These are phyloP conservation scores for Porites evermanni DNA, from an alignment of 92 coral and sea anemone genomes.

Conservation along the genomic window DNA sequence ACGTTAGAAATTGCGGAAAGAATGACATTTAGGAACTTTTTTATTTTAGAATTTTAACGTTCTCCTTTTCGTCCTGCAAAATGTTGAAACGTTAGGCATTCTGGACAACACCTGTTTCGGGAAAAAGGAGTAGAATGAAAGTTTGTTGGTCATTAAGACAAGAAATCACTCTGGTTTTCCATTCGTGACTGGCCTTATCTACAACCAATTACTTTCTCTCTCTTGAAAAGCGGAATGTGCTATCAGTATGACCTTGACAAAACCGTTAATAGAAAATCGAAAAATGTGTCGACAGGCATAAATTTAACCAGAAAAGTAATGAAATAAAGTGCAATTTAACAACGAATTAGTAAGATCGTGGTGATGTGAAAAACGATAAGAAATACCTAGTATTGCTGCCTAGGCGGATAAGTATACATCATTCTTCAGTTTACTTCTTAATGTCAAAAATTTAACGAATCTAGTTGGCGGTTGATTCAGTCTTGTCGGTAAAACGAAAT, in stretches of 20 bases:
- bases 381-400: background rate
- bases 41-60: background rate
- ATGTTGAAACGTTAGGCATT: background rate
- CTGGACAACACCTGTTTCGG: constrained; percentile 4
- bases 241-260: background rate
- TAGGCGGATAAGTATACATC: background rate
- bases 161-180: background rate
- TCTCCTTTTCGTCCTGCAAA: background rate
- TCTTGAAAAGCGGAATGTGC: background rate
- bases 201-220: background rate
- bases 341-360: background rate
- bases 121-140: background rate
- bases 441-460: constrained; percentile 1
- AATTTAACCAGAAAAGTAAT: background rate
- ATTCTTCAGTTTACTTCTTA: background rate
- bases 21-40: background rate
- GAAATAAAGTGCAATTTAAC: background rate
- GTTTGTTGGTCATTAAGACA: constrained; percentile 20
- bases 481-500: background rate
- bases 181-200: constrained; percentile 8
- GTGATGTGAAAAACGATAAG: too few species aligned
- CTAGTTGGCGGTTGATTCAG: background rate
- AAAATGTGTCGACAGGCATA: background rate
- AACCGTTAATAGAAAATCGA: constrained; percentile 9
- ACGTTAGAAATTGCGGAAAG: background rate